phyloP scores from a whole-genome alignment of 2,888 invertebrate genomes.

The Hetaerina titia region DNA sequence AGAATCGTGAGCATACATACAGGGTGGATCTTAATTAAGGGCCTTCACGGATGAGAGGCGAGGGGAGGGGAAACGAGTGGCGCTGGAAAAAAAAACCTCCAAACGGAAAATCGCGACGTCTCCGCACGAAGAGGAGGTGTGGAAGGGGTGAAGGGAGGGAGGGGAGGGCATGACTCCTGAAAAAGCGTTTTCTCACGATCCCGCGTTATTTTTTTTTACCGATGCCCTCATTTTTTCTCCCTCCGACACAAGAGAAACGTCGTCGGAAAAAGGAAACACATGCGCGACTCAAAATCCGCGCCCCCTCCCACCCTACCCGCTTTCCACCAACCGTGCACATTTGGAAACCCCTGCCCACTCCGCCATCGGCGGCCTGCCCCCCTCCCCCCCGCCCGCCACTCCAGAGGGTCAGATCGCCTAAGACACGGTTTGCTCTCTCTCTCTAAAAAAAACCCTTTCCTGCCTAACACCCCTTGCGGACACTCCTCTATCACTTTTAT shows the following conservation, averaged over 20 bases:
- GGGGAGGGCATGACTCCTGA: background rate
- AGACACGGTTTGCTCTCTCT: background rate
- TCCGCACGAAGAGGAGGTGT: background rate
- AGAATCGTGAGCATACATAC: background rate
- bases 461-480: background rate
- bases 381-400: background rate
- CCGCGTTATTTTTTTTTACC: slow-evolving; percentile 32
- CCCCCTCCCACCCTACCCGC: background rate
- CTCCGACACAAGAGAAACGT: background rate
- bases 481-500: slow-evolving; percentile 52
- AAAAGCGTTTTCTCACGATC: slow-evolving; percentile 54
- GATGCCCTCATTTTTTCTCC: slow-evolving; percentile 42
- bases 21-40: slow-evolving; percentile 56
- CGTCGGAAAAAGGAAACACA: background rate
- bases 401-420: background rate
- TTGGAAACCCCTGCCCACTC: background rate
- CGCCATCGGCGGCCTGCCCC: background rate
- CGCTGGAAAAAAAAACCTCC: background rate
- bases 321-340: background rate
- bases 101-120: slow-evolving; percentile 17
- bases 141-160: background rate
- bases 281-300: background rate
- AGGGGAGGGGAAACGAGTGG: background rate
- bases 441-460: background rate
- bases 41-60: slow-evolving; percentile 43